Evolutionary conservation across 2,797 vertebrate genomes (phyloP).

Genomic region (Graptemys geographica): DNA sequence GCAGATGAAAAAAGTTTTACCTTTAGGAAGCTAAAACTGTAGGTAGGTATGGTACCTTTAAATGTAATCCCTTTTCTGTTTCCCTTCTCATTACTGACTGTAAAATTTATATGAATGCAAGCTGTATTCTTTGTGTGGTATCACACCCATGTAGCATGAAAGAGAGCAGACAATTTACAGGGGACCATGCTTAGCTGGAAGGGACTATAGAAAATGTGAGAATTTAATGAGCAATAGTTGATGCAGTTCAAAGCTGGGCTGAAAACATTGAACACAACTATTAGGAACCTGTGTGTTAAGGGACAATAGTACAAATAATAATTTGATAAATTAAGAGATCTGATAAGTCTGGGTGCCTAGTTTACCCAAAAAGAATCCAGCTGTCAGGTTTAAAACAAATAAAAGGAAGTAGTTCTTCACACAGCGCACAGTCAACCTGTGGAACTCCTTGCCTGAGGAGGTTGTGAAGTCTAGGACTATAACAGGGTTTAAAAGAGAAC

Average conservation of each 20-base stretch:
- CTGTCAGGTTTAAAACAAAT: too few species aligned
- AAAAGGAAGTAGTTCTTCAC: too few species aligned
- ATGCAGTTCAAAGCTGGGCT: slow-evolving; percentile 2
- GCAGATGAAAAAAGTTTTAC: slow-evolving; percentile 39
- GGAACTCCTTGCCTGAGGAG: too few species aligned
- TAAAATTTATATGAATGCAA: not conserved
- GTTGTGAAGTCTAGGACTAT: too few species aligned
- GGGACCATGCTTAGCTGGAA: not conserved
- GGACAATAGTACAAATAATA: not conserved
- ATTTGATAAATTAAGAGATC: not conserved
- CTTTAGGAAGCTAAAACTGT: not conserved
- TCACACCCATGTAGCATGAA: accelerated
- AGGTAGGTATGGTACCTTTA: slow-evolving; percentile 41
- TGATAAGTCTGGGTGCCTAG: not conserved
- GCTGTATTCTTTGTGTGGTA: not conserved
- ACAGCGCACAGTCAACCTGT: too few species aligned
- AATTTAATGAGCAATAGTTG: slow-evolving; percentile 17
- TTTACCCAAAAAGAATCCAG: not conserved
- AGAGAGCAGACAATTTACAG: not conserved
- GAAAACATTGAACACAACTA: not conserved
- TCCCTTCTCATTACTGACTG: slow-evolving; percentile 51
- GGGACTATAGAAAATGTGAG: not conserved
- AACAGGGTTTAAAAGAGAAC: too few species aligned
- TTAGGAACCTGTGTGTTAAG: slow-evolving; percentile 9
- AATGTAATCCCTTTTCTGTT: slow-evolving; percentile 38